Evolutionary conservation across 2,797 vertebrate genomes (phyloP).

Genomic region (Scolopax bukidnonensis): DNA sequence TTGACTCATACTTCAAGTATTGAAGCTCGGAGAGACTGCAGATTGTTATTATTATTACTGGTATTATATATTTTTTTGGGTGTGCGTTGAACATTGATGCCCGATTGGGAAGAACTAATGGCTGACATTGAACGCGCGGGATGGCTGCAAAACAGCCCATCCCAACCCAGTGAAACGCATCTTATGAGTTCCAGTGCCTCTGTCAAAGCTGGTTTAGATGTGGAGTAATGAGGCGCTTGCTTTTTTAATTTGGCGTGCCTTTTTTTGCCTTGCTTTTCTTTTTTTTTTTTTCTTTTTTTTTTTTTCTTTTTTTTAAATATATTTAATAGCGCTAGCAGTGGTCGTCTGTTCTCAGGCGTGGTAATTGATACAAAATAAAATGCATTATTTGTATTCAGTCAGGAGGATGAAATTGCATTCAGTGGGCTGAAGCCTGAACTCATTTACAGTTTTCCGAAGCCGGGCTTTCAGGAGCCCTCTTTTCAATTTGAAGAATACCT

Average conservation of each 20-base stretch:
- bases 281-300: not conserved
- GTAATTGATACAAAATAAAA: slow-evolving; percentile 73
- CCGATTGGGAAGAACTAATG: slow-evolving; percentile 81
- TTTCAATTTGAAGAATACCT: slow-evolving; percentile 69
- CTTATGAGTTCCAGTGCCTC: slow-evolving; percentile 21
- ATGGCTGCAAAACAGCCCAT: slow-evolving; percentile 54
- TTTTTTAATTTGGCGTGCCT: slow-evolving; percentile 52
- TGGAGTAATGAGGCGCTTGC: slow-evolving; percentile 53
- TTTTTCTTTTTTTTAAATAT: not conserved
- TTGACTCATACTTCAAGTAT: slow-evolving; percentile 73
- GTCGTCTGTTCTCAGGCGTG: slow-evolving; percentile 36
- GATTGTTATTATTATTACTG: slow-evolving; percentile 74
- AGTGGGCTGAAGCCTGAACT: slow-evolving; percentile 58
- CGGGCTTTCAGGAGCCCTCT: slow-evolving; percentile 54
- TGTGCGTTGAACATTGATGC: slow-evolving; percentile 71
- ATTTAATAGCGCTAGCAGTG: not conserved
- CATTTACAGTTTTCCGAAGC: slow-evolving; percentile 50
- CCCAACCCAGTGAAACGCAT: not conserved
- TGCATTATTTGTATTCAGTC: slow-evolving; percentile 61
- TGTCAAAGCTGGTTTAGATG: slow-evolving; percentile 44
- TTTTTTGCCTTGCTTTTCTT: not conserved
- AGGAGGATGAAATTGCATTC: slow-evolving; percentile 58
- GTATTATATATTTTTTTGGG: slow-evolving; percentile 74
- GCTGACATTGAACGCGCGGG: slow-evolving; percentile 46
- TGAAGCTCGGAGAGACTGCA: slow-evolving; percentile 69